Evolutionary conservation across 2,113 vertebrate genomes (phyloP), one percentile per base, ranked within the genome.

Genomic region (Cranoglanis bouderius): DNA sequence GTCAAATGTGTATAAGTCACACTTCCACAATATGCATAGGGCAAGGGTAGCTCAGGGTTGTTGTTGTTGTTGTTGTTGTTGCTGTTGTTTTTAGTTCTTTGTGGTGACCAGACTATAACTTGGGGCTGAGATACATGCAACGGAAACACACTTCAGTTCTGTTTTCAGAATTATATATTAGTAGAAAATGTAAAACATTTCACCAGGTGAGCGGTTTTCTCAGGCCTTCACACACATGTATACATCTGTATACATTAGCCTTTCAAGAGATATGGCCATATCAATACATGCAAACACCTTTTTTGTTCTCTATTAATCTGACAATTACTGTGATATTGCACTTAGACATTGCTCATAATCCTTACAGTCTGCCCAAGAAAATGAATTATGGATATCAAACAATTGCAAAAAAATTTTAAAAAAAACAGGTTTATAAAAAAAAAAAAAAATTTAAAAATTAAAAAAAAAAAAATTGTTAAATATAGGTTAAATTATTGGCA

Each of bases 261-360:
- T n/a, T 77, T 77, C 74, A 26, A 24, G 24, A 77, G 29, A 46
- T 6, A 49, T 46, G 18, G 24, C 13, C 55, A 38, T 59, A 13
- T 61, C 21, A 26, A 14, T 29, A 61, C 19, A 1, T 14, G 1
- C 12, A 61, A 61, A 29, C 53, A 59, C 35, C 14, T 26, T 61
- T 55, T 61, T 83, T 83, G 16, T 57, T 40, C 5, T 43, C 13
- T 40, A 6, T 13, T 83, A 83, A 35, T 53, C 40, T 13, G 13
- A 70, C 67, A 84, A 84, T 88, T 84, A 51, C 67, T 24, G 57
- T 84, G 14, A 55, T 55, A 61, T 72, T 43, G 9, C 46, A 55
- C 67, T 75, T n/a, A 88, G 87, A 82, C 67, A 51, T 61, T 77
- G 26, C 65, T 75, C 81, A 46, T 74, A 61, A 57, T 75, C 53